These are phyloP conservation scores for Cranoglanis bouderius DNA, from an alignment of 2,113 vertebrate species.

Conservation along the genomic window DNA sequence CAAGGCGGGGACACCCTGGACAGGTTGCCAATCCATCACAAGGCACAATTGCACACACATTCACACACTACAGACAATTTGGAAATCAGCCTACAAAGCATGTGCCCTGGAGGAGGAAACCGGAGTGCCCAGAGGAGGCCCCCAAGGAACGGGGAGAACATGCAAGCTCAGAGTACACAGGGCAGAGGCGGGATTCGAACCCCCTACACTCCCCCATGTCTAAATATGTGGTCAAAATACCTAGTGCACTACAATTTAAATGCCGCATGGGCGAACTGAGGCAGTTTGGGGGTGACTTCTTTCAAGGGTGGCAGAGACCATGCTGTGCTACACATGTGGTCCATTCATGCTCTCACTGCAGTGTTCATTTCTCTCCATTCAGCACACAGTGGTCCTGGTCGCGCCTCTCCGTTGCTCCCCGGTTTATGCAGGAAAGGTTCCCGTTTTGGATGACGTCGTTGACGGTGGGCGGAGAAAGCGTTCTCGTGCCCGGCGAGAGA, in stretches of 20 bases:
- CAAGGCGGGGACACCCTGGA: no score
- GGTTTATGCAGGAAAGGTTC: slow-evolving; percentile 18
- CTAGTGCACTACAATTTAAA: not conserved
- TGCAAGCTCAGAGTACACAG: no score
- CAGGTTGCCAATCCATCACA: no score
- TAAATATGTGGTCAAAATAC: not conserved
- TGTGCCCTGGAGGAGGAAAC: no score
- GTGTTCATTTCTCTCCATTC: not conserved
- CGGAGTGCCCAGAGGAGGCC: no score
- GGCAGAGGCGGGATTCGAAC: no score
- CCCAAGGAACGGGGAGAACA: no score
- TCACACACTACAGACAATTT: no score
- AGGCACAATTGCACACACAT: no score
- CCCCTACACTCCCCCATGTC: no score
- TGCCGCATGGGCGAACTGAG: not conserved
- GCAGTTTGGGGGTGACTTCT: not conserved
- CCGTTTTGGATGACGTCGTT: slow-evolving; percentile 13
- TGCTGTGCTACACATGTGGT: not conserved
- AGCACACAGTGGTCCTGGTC: not conserved
- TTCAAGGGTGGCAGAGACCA: not conserved
- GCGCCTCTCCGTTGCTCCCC: not conserved
- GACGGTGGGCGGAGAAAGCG: slow-evolving; percentile 7
- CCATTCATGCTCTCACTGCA: not conserved
- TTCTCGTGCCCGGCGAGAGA: slow-evolving; percentile 1
- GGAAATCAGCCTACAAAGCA: no score